Evolutionary conservation across 1,140 invertebrate species (phyloP).

Genomic region (Brachionus plicatilis): DNA sequence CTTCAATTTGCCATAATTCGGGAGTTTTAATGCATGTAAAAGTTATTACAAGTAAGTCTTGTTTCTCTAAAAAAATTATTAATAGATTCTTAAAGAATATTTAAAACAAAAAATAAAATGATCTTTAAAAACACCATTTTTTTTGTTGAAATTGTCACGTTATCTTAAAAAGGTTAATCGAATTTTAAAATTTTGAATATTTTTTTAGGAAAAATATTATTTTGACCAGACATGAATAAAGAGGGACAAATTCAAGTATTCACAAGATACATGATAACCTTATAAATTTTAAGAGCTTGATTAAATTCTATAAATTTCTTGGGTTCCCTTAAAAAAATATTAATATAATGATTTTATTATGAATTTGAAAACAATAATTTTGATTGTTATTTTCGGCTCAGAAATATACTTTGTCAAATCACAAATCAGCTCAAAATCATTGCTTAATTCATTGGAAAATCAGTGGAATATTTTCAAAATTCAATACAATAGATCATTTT

Average conservation of each 20-base stretch:
- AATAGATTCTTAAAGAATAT: not conserved
- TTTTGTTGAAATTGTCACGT: not conserved
- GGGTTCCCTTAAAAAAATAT: not conserved
- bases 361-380: too few species aligned
- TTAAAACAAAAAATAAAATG: not conserved
- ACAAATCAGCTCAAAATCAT: not conserved
- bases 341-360: not conserved
- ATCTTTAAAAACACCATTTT: too few species aligned
- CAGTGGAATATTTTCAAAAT: slow-evolving; percentile 21
- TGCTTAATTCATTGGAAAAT: not conserved
- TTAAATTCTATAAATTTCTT: not conserved
- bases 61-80: too few species aligned
- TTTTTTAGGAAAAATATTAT: not conserved
- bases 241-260: not conserved
- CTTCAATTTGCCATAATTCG: too few species aligned
- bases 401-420: too few species aligned
- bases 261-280: not conserved
- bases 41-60: too few species aligned
- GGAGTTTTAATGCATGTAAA: too few species aligned
- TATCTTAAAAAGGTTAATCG: not conserved
- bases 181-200: too few species aligned
- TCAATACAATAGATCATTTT: not conserved
- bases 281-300: not conserved
- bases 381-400: too few species aligned
- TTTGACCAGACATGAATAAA: not conserved